Evolutionary conservation across 92 coral and sea anemone genomes (phyloP).

Genomic region (Isaurus tuberculatus): DNA sequence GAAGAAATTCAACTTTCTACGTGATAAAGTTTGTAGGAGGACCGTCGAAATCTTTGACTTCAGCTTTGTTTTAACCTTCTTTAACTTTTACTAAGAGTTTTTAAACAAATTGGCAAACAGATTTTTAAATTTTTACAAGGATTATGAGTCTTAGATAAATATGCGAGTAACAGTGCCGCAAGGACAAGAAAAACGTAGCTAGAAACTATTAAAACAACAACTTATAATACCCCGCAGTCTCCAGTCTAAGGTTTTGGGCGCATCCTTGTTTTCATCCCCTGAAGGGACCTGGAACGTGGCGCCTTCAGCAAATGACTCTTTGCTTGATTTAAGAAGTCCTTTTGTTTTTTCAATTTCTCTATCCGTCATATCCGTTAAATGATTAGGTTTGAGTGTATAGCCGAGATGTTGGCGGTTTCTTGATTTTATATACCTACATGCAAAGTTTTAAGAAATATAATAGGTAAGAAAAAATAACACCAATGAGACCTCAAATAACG

Average conservation of each 20-base stretch:
- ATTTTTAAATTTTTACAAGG: too few relatives aligned
- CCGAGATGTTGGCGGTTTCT: slow-evolving; percentile 93
- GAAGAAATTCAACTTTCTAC: too few relatives aligned
- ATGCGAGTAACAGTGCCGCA: too few relatives aligned
- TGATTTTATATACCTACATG: slow-evolving; percentile 84
- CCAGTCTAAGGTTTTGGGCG: slow-evolving; percentile 89
- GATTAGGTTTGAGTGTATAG: slow-evolving; percentile 89
- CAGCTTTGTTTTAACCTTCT: too few relatives aligned
- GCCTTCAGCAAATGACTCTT: slow-evolving; percentile 61
- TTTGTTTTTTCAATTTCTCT: slow-evolving; percentile 75
- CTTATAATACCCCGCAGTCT: slow-evolving; percentile 65
- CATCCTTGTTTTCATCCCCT: slow-evolving; percentile 44
- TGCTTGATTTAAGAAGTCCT: slow-evolving; percentile 68
- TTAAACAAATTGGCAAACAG: too few relatives aligned
- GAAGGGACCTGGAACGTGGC: slow-evolving; percentile 62
- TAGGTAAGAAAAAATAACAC: too few relatives aligned
- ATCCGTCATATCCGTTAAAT: slow-evolving; percentile 94
- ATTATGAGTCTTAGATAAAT: too few relatives aligned
- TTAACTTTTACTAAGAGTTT: too few relatives aligned
- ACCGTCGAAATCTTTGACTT: too few relatives aligned
- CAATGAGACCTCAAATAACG: neutral
- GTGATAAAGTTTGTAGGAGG: too few relatives aligned
- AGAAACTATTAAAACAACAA: neutral
- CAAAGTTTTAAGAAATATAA: neutral
- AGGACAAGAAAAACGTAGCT: neutral